Evolutionary conservation across 2,797 vertebrate genomes (phyloP), one percentile per base, ranked within the genome.

Genomic region (Scolopax rusticola): DNA sequence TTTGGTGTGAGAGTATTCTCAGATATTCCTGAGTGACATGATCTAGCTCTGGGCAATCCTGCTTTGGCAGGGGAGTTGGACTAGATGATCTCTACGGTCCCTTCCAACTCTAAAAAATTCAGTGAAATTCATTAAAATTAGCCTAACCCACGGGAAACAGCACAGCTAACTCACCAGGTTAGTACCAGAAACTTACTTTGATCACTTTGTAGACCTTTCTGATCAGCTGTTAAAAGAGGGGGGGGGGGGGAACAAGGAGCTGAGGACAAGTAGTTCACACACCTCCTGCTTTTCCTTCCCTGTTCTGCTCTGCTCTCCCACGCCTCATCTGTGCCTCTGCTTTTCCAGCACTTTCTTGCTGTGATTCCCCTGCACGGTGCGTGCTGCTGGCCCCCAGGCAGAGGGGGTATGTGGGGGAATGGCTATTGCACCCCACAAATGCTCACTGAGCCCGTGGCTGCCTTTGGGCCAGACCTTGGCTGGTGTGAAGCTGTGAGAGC

Each of bases 401-500:
- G 41, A 41, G 40, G 16, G 28, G 19, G 2, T 8, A 11, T 5
- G 30, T 0, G 10, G 21, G 38, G 80, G 57, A 10, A 14, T 0
- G 6, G 64, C 15, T 25, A 5, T 10, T 10, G 43, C 71, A 36
- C 17, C 51, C 47, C n/a, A 41, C 28, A 43, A 8, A 11, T 7
- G 32, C 9, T 48, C 25, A 19, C 7, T 1, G 56, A 59, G 59
- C 38, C 53, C 11, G 11, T 0, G 2, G 4, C 56, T 54, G n/a
- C 4, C 1, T 8, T 7, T 0, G 13, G 38, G 25, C 8, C 33
- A 33, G 75, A n/a, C 20, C 17, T 70, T 38, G 2, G 33, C 54
- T 21, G 3, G 8, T 14, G 24, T 12, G 47, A 61, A 64, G 6
- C 48, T 75, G 38, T 12, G 60, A 59, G 30, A 56, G 43, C 43